Conservation (phyloP, 1,140 invertebrate species). For the Copidosoma floridanum region DNA sequence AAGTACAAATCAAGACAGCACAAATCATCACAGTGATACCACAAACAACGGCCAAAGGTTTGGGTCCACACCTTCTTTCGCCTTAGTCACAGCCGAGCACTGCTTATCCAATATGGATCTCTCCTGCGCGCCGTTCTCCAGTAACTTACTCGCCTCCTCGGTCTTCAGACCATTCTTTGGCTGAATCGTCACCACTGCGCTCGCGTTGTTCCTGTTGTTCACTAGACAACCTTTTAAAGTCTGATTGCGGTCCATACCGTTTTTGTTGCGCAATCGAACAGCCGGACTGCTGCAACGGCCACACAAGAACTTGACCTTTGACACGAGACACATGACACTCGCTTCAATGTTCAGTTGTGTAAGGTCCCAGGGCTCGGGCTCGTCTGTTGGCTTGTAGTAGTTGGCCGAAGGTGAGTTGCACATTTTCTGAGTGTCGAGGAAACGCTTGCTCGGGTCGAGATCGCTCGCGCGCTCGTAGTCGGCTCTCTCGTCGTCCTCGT, state of each 20-base stretch:
- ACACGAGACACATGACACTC: slow-evolving; percentile 81
- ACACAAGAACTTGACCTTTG: slow-evolving; percentile 76
- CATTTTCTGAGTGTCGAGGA: slow-evolving; percentile 73
- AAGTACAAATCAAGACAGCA: no score
- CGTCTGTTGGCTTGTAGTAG: slow-evolving; percentile 79
- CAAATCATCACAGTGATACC: no score
- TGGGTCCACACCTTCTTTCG: slow-evolving; percentile 56
- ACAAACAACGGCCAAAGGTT: no score
- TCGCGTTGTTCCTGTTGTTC: slow-evolving; percentile 36
- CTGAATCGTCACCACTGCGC: slow-evolving; percentile 50
- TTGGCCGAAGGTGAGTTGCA: slow-evolving; percentile 75
- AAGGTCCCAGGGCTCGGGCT: slow-evolving; percentile 85
- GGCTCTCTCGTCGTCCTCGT: slow-evolving; percentile 40
- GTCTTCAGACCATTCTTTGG: slow-evolving; percentile 48
- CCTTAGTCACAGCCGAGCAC: slow-evolving; percentile 43
- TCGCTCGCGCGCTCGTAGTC: slow-evolving; percentile 36
- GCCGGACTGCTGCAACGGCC: slow-evolving; percentile 71
- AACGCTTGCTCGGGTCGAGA: slow-evolving; percentile 52
- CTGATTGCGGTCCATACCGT: slow-evolving; percentile 43
- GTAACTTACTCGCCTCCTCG: slow-evolving; percentile 50
- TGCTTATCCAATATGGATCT: slow-evolving; percentile 36
- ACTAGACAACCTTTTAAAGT: slow-evolving; percentile 45
- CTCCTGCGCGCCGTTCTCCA: slow-evolving; percentile 41
- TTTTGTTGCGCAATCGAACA: slow-evolving; percentile 60
- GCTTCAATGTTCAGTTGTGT: slow-evolving; percentile 88